phyloP scores from a whole-genome alignment of 2,888 invertebrate species.

The Andrena dorsata region DNA sequence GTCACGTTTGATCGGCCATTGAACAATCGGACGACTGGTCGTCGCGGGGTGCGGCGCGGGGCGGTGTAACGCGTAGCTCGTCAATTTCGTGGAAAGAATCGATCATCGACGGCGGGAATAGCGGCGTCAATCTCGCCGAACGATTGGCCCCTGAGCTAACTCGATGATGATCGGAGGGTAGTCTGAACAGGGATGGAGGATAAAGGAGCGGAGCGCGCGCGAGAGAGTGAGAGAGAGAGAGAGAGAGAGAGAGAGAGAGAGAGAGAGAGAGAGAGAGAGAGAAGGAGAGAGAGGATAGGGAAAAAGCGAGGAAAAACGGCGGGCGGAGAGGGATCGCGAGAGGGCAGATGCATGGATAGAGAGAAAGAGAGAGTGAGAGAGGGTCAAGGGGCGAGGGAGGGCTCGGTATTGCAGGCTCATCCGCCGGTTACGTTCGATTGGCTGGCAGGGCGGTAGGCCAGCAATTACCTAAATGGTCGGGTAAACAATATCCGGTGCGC shows the following conservation, averaged over 20 bases:
- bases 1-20: conserved; percentile 19
- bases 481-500: conserved; percentile 84
- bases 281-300: conserved; percentile 18
- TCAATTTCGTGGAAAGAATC: conserved; percentile 71
- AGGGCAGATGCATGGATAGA: conserved; percentile 22
- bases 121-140: conserved; percentile 60
- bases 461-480: conserved; percentile 85
- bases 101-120: conserved; percentile 58
- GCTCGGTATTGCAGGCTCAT: conserved; percentile 79
- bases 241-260: conserved; percentile 24
- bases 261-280: conserved; percentile 2
- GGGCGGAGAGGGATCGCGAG: conserved; percentile 16
- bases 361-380: conserved; percentile 18
- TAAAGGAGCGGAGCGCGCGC: too few relatives aligned
- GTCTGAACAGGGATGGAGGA: conserved; percentile 30
- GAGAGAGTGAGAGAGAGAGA: conserved; percentile 16
- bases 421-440: conserved; percentile 80
- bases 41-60: neutral
- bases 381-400: conserved; percentile 54
- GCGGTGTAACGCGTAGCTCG: conserved; percentile 23
- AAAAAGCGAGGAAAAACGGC: conserved; percentile 36
- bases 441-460: conserved; percentile 82
- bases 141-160: conserved; percentile 67
- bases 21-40: conserved; percentile 21
- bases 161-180: conserved; percentile 67